Base-by-base conservation (phyloP, 2,113 vertebrate species). In the Cryptotis parvus region DNA sequence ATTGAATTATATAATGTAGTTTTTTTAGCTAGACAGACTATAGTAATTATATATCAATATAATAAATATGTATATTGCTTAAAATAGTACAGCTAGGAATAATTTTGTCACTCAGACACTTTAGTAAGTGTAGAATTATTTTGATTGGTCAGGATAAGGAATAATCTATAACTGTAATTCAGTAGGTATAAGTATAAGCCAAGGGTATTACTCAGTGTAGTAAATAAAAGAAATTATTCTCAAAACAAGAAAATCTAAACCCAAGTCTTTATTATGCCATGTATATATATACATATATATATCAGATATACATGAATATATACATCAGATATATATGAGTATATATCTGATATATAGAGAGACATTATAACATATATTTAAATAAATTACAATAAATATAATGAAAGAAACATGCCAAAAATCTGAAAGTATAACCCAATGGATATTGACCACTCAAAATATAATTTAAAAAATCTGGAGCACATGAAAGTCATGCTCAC, bases 111-210 rank as follows among this genome's bases (percentile, higher is more conserved):
- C 9, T 84, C n/a, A 22, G 16, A 0, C 29, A 72, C 27, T 80
- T 52, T 27, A 65, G 8, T 29, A 65, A 11, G 63, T 65, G 26
- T 65, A 29, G 22, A 65, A 65, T 65, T 29, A 27, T 31, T 61
- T 61, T 65, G 27, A 31, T 65, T 58, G 55, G 22, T 58, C 55
- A 58, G 24, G 55, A 4, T 58, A 24, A 58, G 15, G 18, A 18
- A 18, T 22, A 20, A 4, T 58, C 55, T 58, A 18, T 58, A 20
- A 35, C 1, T 26, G 18, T n/a, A 2, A 68, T 63, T 31, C 18
- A 45, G 3, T 55, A 1, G 31, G 18, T 14, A 65, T 2, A n/a
- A n/a, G n/a, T n/a, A n/a, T n/a, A 31, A 12, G 7, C 1, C 3
- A 85, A 3, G 11, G 16, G 68, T 26, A 15, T 6, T 78, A 29